Conservation (phyloP, 2,113 vertebrate genomes). For the Macquaria australasica region DNA sequence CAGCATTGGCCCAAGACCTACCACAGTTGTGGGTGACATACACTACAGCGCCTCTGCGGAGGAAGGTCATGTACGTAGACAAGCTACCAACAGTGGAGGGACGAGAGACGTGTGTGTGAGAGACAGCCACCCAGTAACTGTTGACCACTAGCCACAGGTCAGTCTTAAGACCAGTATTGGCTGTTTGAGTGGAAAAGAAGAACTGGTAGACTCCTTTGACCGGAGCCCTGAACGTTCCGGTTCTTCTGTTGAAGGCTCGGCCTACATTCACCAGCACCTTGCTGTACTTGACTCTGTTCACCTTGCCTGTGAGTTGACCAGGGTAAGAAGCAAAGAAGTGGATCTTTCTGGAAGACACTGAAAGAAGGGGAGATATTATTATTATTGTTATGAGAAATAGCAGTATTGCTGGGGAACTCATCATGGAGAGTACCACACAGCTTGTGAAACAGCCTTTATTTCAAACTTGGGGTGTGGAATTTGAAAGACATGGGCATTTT, state of each 20-base stretch:
- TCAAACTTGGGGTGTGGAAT: no score
- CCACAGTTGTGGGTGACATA: slow-evolving; percentile 68
- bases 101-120: slow-evolving; percentile 35
- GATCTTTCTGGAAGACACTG: slow-evolving; percentile 30
- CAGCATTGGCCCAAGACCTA: slow-evolving; percentile 56
- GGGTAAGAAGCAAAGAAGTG: slow-evolving; percentile 70
- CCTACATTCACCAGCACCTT: slow-evolving; percentile 67
- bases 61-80: slow-evolving; percentile 48
- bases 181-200: slow-evolving; percentile 55
- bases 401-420: no score
- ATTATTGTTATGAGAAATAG: neutral
- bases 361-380: neutral
- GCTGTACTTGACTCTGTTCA: slow-evolving; percentile 62
- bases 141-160: slow-evolving; percentile 71
- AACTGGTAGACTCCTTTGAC: slow-evolving; percentile 66
- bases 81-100: slow-evolving; percentile 45
- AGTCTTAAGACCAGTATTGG: slow-evolving; percentile 16
- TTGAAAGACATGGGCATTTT: no score
- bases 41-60: slow-evolving; percentile 46
- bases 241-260: slow-evolving; percentile 35
- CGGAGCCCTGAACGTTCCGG: slow-evolving; percentile 60
- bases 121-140: slow-evolving; percentile 62
- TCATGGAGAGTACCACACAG: no score
- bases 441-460: no score
- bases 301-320: slow-evolving; percentile 51